A percentile compares a stretch with the other conserved stretches of the same genome.
phyloP scores from a whole-genome alignment of 2,113 vertebrate genomes.

The Spilogale gracilis region DNA sequence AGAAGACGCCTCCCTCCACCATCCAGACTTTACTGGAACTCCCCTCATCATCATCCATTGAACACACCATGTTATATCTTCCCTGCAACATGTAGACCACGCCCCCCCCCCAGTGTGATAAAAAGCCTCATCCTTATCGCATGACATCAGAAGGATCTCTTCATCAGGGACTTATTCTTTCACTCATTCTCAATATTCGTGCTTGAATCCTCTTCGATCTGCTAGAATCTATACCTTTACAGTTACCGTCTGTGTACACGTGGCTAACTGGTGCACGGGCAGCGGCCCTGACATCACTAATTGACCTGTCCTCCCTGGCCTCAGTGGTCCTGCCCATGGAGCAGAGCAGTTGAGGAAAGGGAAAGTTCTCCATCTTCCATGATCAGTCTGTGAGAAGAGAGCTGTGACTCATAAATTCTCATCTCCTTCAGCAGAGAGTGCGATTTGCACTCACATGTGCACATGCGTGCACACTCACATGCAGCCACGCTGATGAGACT shows the following conservation, averaged over 20 bases:
- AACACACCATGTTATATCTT: fast-evolving
- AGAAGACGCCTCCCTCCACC: not conserved
- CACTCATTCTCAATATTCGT: not conserved
- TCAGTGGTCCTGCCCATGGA: not conserved
- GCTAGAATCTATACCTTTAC: not conserved
- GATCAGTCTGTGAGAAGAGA: not conserved
- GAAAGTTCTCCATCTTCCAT: not conserved
- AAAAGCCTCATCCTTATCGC: not conserved
- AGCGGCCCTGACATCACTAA: not conserved
- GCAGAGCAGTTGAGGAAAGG: not conserved
- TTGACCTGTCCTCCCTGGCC: not conserved
- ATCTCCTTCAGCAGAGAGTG: not conserved
- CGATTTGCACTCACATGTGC: fast-evolving
- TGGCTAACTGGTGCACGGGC: fast-evolving
- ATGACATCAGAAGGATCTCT: not conserved
- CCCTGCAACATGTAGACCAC: not conserved
- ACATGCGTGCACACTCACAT: fast-evolving
- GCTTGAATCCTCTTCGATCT: not conserved
- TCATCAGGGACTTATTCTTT: not conserved
- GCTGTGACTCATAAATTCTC: too few species aligned
- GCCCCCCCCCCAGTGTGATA: not conserved
- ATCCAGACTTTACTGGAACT: not conserved
- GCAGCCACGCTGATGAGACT: fast-evolving
- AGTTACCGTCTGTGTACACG: not conserved
- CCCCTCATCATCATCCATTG: not conserved